Evolutionary conservation across 2,888 invertebrate genomes (phyloP), one percentile per base, ranked within the genome.

Genomic region (Patella ulyssiponensis): DNA sequence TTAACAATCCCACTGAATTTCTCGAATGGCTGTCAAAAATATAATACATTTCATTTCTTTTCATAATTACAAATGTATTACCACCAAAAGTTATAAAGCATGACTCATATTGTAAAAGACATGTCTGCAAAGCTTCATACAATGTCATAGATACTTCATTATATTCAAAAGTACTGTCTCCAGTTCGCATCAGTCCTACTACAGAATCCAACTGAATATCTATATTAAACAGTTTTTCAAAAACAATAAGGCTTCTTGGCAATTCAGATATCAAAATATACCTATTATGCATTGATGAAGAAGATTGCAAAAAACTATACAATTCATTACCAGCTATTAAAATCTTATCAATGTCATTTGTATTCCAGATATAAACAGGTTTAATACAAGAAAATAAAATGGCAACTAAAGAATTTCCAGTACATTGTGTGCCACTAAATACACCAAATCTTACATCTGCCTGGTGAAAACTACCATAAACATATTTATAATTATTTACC

Each of bases 71-170:
- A 64, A 64, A 64, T 15, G 58, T 64, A 64, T 20, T 20, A 20
- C 58, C 20, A 64, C 20, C 20, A 64, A 64, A 64, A 64, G 58
- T 64, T 20, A 64, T 20, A 64, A 64, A 64, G 20, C 58, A 64
- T 20, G 58, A 64, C 58, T 64, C 58, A 15, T 64, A 64, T 64
- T n/a, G 17, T 64, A n/a, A 20, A n/a, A 64, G 58, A 64, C 58
- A 64, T 15, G 58, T 20, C 11, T 64, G 58, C 17, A 64, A 64
- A 64, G n/a, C 20, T 64, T 64, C 58, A 20, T 64, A 64, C 20
- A 64, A 17, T 20, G n/a, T 20, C 20, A 20, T n/a, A 64, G 58
- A 5, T 20, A 64, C 3, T 20, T 64, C 20, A 64, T 64, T 64
- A 11, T 64, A 7, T 44, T 44, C 44, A 44, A 44, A 44, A 44